Evolutionary conservation across 2,113 vertebrate genomes (phyloP).

Genomic region (Protomyctophum bolini): DNA sequence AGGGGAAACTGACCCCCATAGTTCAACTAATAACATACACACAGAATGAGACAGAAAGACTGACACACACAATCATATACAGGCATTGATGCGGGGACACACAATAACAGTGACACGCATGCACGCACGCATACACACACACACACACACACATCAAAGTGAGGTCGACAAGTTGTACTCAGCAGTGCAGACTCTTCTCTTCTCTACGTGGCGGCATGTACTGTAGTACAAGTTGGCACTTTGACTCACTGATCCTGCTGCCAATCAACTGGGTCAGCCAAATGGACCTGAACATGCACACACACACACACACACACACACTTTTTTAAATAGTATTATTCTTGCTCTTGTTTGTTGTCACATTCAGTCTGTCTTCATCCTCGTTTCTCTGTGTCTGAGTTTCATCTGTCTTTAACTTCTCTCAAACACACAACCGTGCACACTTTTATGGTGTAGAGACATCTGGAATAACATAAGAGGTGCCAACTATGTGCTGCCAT

Average conservation of each 20-base stretch:
- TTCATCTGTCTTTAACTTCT: not conserved
- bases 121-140: slow-evolving; percentile 8
- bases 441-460: not conserved
- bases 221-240: not conserved
- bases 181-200: slow-evolving; percentile 12
- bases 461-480: slow-evolving; percentile 50
- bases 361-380: too few relatives aligned
- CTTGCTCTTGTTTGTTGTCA: not conserved
- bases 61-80: slow-evolving; percentile 26
- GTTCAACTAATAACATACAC: slow-evolving; percentile 47
- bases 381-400: not conserved
- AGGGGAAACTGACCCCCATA: slow-evolving; percentile 53
- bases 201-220: not conserved
- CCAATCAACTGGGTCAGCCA: not conserved
- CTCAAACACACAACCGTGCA: too few relatives aligned
- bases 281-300: not conserved
- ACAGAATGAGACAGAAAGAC: slow-evolving; percentile 31
- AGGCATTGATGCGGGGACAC: slow-evolving; percentile 5
- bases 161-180: slow-evolving; percentile 43
- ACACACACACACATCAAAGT: slow-evolving; percentile 52
- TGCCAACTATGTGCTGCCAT: slow-evolving; percentile 49
- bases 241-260: not conserved
- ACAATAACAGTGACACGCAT: not conserved
- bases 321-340: too few relatives aligned
- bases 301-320: not conserved